Base-by-base conservation (phyloP, 1,140 invertebrate genomes). In the Trichonephila clavipes region DNA sequence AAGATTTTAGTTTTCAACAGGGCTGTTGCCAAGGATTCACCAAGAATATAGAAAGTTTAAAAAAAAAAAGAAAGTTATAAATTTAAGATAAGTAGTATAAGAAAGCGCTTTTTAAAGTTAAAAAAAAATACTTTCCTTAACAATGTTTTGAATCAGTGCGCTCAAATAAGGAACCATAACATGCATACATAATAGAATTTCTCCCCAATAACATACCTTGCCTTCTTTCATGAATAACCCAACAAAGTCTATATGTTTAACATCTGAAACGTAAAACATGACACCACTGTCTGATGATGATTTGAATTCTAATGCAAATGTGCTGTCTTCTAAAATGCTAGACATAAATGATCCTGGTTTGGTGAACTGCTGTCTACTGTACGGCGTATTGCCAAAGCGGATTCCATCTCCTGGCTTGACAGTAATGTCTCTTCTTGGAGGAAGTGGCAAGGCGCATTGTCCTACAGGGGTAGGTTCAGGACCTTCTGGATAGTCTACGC, bases 191-290 rank as follows among this genome's bases (percentile, higher is more conserved):
- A 51, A 51, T 0, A 51, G 5, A 51, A 44, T 7, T 1, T 10
- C 1, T 51, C 51, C 51, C 61, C 16, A 0, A 64, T 64, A 16
- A 8, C 95, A 96, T 96, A 98, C 97, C 95, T 97, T 96, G 77
- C 98, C 98, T 69, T 98, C 97, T 82, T 97, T 96, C 95, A 99
- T 96, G 95, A 97, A 98, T 0, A 99, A 95, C 12, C 97, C 97
- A 5, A 99, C 96, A 95, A 98, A 98, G 95, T 99, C 98, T 58
- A 96, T 96, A 24, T 97, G 97, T 12, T 96, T 95, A 82, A 96
- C 95, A 94, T 98, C 97, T 0, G 97, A 96, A 0, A 97, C 97
- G 95, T 99, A 99, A 95, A 99, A 98, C 62, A 99, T 96, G 2
- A 99, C 96, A 72, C 99, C 99, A 95, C 98, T 97, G 0, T 96